Conservation (phyloP, 2,113 vertebrate genomes). For the Phylloscopus trochiloides region DNA sequence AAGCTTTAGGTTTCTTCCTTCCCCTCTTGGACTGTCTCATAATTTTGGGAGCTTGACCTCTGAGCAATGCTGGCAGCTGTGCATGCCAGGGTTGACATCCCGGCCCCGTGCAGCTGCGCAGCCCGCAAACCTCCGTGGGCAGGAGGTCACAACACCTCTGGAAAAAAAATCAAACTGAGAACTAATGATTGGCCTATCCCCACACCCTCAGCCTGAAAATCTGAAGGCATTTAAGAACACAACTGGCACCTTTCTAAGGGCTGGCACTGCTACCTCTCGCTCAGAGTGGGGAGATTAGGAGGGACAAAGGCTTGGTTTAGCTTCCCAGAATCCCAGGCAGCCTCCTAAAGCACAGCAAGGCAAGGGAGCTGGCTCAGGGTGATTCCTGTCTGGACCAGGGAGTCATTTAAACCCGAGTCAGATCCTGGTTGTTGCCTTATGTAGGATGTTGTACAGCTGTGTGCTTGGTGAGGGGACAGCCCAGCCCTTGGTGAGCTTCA, state of each 20-base stretch:
- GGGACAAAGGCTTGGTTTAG: background rate
- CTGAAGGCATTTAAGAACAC: background rate
- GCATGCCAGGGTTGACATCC: background rate
- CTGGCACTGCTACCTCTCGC: background rate
- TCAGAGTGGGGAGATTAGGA: background rate
- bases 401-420: background rate
- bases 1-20: background rate
- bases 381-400: background rate
- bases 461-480: background rate
- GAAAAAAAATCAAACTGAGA: background rate
- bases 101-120: background rate
- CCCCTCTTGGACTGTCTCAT: background rate
- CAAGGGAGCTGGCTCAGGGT: background rate
- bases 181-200: background rate
- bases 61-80: constrained; percentile 37
- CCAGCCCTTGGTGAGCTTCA: background rate
- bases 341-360: background rate
- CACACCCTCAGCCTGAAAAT: background rate
- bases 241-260: background rate
- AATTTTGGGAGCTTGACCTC: background rate
- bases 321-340: background rate
- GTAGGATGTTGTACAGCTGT: background rate
- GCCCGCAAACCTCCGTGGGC: background rate
- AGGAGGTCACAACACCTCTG: background rate
- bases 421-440: background rate